These are phyloP conservation scores for Ecdyonurus torrentis DNA, from an alignment of 2,888 invertebrate species.

Conservation along the genomic window DNA sequence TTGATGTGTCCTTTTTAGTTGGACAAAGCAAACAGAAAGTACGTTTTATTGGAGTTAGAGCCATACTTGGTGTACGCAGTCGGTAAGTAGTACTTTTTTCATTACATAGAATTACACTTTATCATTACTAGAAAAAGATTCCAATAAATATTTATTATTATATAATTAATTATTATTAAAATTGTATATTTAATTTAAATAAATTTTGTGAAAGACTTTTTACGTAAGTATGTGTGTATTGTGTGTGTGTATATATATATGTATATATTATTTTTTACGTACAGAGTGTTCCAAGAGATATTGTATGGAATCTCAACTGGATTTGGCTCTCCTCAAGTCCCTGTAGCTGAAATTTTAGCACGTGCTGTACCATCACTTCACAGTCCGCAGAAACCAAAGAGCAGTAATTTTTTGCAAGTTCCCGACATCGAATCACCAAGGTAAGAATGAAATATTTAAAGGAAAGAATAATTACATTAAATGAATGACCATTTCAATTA, in stretches of 20 bases:
- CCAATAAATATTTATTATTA: too few relatives aligned
- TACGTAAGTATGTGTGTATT: too few relatives aligned
- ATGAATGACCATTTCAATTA: too few relatives aligned
- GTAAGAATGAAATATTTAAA: slow-evolving; percentile 24
- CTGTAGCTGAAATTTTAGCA: slow-evolving; percentile 72
- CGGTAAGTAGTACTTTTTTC: slow-evolving; percentile 33
- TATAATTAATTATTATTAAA: too few relatives aligned
- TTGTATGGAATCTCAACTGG: slow-evolving; percentile 86
- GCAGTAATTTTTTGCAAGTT: slow-evolving; percentile 76
- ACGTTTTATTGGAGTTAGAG: slow-evolving; percentile 76
- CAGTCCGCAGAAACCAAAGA: slow-evolving; percentile 75
- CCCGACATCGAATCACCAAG: slow-evolving; percentile 74
- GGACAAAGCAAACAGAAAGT: slow-evolving; percentile 86
- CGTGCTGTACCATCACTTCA: slow-evolving; percentile 73
- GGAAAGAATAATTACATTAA: neutral
- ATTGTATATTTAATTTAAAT: too few relatives aligned
- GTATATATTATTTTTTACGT: too few relatives aligned
- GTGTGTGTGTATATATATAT: too few relatives aligned
- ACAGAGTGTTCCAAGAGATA: slow-evolving; percentile 89
- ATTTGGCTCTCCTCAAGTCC: slow-evolving; percentile 84
- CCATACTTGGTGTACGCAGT: slow-evolving; percentile 80
- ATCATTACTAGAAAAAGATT: too few relatives aligned
- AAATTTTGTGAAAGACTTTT: too few relatives aligned
- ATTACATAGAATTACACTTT: neutral
- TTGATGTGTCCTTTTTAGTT: slow-evolving; percentile 80